Percentiles rank a stretch among this genome's conserved stretches.
These are phyloP conservation scores for Phyto melanocephala DNA, from an alignment of 2,888 invertebrate genomes.

Conservation along the genomic window DNA sequence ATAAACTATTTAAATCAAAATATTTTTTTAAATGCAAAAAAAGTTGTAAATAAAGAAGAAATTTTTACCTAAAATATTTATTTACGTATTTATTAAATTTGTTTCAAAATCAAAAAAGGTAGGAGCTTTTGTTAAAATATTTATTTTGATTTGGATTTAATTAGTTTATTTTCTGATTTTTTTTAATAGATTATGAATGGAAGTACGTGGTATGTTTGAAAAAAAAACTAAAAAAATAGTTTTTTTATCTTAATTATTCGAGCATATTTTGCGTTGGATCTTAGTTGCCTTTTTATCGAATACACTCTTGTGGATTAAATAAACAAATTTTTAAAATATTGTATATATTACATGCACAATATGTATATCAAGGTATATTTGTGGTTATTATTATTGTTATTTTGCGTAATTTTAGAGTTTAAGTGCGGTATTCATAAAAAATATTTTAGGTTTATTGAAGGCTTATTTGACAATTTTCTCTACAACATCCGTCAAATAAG, in stretches of 20 bases:
- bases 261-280: conserved; percentile 48
- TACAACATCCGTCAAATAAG: no score
- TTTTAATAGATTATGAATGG: conserved; percentile 18
- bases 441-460: no score
- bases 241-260: conserved; percentile 57
- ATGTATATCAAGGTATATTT: no score
- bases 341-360: no score
- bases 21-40: conserved; percentile 59
- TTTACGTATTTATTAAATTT: neutral
- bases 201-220: conserved; percentile 41
- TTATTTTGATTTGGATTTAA: conserved; percentile 47
- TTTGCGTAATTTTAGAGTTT: no score
- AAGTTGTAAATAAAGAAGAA: neutral
- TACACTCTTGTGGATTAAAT: conserved; percentile 52
- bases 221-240: conserved; percentile 48
- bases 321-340: conserved; percentile 36
- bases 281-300: conserved; percentile 23
- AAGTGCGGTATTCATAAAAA: no score
- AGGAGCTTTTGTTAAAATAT: no score
- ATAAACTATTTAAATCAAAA: conserved; percentile 38
- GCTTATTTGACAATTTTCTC: no score
- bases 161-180: conserved; percentile 29
- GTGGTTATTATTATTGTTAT: no score
- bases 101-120: neutral
- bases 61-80: conserved; percentile 15